A percentile compares a stretch with the other conserved stretches of the same genome.
These are phyloP conservation scores for Harlomillsia oculata DNA, from an alignment of 1,140 invertebrate species.

Conservation along the genomic window DNA sequence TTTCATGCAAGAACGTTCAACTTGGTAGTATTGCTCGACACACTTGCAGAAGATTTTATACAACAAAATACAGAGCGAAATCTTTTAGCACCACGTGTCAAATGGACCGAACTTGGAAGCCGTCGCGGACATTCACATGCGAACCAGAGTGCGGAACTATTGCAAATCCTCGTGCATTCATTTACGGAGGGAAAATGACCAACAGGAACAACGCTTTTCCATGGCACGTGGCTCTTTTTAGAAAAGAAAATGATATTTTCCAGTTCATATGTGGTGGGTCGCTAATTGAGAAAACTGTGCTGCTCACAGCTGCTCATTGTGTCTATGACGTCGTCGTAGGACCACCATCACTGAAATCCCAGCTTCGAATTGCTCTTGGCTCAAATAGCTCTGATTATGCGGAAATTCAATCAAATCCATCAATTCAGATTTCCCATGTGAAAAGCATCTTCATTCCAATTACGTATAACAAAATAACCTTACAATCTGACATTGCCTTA, in stretches of 20 bases:
- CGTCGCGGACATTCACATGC: no score
- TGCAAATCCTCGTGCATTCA: not conserved
- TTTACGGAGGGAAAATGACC: not conserved
- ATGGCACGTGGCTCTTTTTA: constrained; percentile 13
- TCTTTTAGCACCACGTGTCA: no score
- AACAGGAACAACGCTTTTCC: constrained; percentile 6
- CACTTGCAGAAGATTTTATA: no score
- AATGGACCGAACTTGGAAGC: no score
- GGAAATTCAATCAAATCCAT: no score
- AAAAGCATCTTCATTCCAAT: constrained; percentile 6
- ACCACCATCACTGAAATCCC: not conserved
- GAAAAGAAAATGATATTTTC: not conserved
- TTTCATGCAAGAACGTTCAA: no score
- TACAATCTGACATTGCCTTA: constrained; percentile 16
- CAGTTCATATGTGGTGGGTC: constrained; percentile 16
- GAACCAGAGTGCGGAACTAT: constrained; percentile 16
- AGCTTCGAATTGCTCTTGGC: constrained; percentile 8
- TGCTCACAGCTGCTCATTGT: constrained; percentile 10
- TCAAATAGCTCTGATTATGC: constrained; percentile 3
- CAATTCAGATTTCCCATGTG: not conserved
- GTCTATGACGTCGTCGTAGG: constrained; percentile 1
- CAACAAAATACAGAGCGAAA: no score
- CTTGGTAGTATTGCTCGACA: no score
- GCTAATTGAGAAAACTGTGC: not conserved
- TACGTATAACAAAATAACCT: constrained; percentile 1